Evolutionary conservation across 2,888 invertebrate species (phyloP), one percentile per base, ranked within the genome.

Genomic region (Xanthia togata): DNA sequence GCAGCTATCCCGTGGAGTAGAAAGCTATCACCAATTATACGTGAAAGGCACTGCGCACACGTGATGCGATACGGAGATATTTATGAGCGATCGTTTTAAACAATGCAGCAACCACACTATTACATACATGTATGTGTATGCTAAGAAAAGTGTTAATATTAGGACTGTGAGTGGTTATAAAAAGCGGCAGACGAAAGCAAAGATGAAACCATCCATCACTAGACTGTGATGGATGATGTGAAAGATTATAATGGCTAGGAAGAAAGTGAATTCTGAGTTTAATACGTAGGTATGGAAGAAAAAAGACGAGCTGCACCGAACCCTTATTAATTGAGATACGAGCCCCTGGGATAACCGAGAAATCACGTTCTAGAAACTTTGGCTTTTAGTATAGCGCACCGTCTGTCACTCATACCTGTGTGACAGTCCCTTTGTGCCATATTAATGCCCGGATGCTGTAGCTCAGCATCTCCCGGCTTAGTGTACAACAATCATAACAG

Each of bases 11-110:
- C 87, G 81, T 76, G 17, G 68, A 73, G 79, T 82, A 87, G 87
- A 87, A 87, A 87, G 87, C 78, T 75, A 85, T 77, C 53, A 64
- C 47, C 89, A 88, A 88, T 87, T 88, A 88, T 53, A 78, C 69
- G 57, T 53, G 60, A 59, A 69, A 65, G 69, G 62, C 35, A 17
- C 4, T 41, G 41, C 23, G 31, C 65, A 14, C 59, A 60, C 53
- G 55, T 23, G 38, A 50, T 70, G 86, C 86, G 64, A 78, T n/a
- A 78, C 82, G 3, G 23, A 73, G 55, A 83, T 74, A 70, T 71
- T 59, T 35, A 14, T 62, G 0, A 44, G 63, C 35, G 14, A 73
- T 31, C n/a, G 31, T 70, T 53, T 57, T 53, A 11, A 44, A 76
- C 12, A 53, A 75, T 57, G n/a, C 41, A 55, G 17, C 17, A 31